These are phyloP conservation scores for Pelecanoides urinatrix DNA, from an alignment of 2,113 vertebrate genomes.

Conservation along the genomic window DNA sequence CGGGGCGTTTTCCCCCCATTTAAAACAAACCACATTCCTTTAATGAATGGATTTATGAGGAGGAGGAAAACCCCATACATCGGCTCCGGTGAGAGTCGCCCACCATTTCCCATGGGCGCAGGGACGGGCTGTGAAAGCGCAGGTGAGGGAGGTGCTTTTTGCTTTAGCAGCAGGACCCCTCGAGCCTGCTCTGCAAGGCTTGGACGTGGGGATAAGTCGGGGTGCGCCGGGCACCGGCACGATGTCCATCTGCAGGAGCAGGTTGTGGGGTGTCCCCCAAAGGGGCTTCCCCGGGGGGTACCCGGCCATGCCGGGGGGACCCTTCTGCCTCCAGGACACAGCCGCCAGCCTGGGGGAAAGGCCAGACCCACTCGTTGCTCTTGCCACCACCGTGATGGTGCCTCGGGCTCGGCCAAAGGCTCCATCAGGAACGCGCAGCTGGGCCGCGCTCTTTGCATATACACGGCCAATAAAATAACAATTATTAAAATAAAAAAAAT, in stretches of 20 bases:
- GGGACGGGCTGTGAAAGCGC: not conserved
- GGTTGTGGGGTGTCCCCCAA: not conserved
- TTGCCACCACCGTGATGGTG: rapidly evolving
- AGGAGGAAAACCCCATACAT: not conserved
- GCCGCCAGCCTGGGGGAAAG: not conserved
- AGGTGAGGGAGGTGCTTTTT: not conserved
- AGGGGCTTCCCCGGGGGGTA: not conserved
- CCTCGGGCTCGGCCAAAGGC: not conserved
- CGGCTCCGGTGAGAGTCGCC: rapidly evolving
- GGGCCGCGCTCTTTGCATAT: not conserved
- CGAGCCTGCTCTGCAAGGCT: not conserved
- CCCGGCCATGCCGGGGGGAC: not conserved
- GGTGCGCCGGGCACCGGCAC: not conserved
- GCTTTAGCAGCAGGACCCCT: not conserved
- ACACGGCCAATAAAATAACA: not conserved
- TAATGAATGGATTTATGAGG: not conserved
- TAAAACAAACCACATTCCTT: not conserved
- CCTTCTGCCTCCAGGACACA: not conserved
- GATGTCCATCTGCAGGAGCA: rapidly evolving
- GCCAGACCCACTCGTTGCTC: not conserved
- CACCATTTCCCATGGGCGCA: rapidly evolving
- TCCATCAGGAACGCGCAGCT: not conserved
- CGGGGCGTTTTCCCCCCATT: rapidly evolving
- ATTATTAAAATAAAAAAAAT: not conserved
- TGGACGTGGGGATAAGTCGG: not conserved